These are phyloP conservation scores for Listronotus oregonensis DNA, from an alignment of 1,140 invertebrate genomes.

Conservation along the genomic window DNA sequence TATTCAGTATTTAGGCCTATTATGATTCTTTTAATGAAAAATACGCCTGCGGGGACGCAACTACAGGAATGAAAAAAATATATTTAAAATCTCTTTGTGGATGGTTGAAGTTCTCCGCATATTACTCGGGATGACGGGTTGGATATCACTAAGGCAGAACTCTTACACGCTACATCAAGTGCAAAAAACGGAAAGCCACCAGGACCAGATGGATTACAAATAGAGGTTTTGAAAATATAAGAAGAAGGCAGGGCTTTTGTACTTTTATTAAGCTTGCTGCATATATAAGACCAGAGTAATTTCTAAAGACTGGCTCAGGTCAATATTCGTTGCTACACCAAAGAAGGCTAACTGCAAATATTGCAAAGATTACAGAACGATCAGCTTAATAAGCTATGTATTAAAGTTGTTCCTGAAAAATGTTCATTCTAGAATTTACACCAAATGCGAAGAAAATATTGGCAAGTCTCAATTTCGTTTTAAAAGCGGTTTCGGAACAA, in stretches of 20 bases:
- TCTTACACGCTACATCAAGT: constrained; percentile 4
- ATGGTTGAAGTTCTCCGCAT: no score
- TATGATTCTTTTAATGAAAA: no score
- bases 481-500: no score
- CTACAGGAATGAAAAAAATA: constrained; percentile 31
- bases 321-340: no score
- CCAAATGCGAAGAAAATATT: neutral
- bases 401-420: constrained; percentile 6
- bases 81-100: constrained; percentile 1
- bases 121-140: neutral
- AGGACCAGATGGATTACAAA: neutral
- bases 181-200: neutral
- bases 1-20: no score
- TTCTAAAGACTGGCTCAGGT: neutral
- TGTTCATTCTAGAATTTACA: constrained; percentile 2
- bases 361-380: no score
- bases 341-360: no score
- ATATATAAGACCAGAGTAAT: neutral
- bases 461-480: no score
- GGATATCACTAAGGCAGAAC: neutral
- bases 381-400: neutral
- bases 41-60: no score
- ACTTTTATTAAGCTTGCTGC: neutral
- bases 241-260: neutral
- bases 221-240: neutral